Base-by-base conservation (phyloP, 35 echinoderm and acorn worm genomes). In the Apostichopus japonicus region DNA sequence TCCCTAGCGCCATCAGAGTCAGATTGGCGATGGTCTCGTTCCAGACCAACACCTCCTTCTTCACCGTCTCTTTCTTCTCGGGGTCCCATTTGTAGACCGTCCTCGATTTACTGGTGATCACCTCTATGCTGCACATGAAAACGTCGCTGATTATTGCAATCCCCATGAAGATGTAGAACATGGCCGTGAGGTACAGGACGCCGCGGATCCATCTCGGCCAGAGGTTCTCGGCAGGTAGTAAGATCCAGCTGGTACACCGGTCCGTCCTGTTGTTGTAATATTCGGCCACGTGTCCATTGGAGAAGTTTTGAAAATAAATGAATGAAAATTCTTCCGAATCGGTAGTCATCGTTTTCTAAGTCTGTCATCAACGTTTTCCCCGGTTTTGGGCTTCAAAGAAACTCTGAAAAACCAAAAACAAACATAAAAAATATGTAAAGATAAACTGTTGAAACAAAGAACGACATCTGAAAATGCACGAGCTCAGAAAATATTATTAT, bases 101-200 rank as follows among this genome's bases (percentile, higher is more conserved):
- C 77, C 90, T 94, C 89, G 94, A 90, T 91, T 99, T 96, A 76
- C 97, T 99, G 17, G 97, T 99, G 80, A 99, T 99, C 0, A 99
- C 91, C 88, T 99, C 97, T 21, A 99, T 99, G 82, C 97, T 99
- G 19, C 97, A 99, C 97, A 99, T 99, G 65, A 99, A 99, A 61
- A 99, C 92, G 55, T 99, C 97, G 65, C 97, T 99, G 14, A 99
- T 88, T 65, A 99, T 99, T 23, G 97, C 97, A 24, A 99, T 95
- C 1, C 97, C 97, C 19, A 99, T 90, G 77, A 99, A 99, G 17
- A 99, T 27, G 57, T 99, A 99, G 15, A 95, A 17, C 97, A 99
- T 95, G 1, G 97, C 95, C 0, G 86, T 51, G 6, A 99, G 84
- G 78, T 99, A 99, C 1, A 99, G 92, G 6, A 83, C 58, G 13